These are phyloP conservation scores for Bathynomus jamesi DNA, from an alignment of 1,140 invertebrate species.

Conservation along the genomic window DNA sequence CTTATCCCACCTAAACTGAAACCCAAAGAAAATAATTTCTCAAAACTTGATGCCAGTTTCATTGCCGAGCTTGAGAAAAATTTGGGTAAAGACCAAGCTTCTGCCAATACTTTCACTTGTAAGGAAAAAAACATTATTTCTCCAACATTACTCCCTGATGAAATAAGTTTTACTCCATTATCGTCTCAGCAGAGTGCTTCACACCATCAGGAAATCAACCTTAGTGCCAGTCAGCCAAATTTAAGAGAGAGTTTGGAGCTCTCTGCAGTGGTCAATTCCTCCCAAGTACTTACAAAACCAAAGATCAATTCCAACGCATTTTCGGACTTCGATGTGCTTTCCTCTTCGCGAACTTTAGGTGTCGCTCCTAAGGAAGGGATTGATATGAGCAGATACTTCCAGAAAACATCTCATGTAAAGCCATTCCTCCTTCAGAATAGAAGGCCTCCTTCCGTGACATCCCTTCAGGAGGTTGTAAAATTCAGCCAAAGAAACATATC, in stretches of 20 bases:
- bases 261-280: constrained; percentile 4
- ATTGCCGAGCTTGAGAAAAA: constrained; percentile 56
- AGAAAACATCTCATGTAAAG: constrained; percentile 33
- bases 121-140: constrained; percentile 11
- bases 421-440: constrained; percentile 27
- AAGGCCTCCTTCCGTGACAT: background rate
- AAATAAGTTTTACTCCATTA: constrained; percentile 42
- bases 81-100: constrained; percentile 49
- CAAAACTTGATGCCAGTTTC: constrained; percentile 51
- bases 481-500: no score
- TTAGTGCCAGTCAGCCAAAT: background rate
- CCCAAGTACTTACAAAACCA: background rate
- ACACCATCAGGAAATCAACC: constrained; percentile 26
- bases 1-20: background rate
- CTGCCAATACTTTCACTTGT: constrained; percentile 44
- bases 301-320: constrained; percentile 6
- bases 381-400: constrained; percentile 26
- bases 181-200: constrained; percentile 43
- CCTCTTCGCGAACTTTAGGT: constrained; percentile 23
- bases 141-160: constrained; percentile 40
- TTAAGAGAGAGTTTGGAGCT: background rate
- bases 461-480: background rate
- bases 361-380: constrained; percentile 13
- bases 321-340: constrained; percentile 24
- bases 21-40: constrained; percentile 1